phyloP scores from a whole-genome alignment of 2,888 invertebrate genomes.

The Eustalomyia histrio region DNA sequence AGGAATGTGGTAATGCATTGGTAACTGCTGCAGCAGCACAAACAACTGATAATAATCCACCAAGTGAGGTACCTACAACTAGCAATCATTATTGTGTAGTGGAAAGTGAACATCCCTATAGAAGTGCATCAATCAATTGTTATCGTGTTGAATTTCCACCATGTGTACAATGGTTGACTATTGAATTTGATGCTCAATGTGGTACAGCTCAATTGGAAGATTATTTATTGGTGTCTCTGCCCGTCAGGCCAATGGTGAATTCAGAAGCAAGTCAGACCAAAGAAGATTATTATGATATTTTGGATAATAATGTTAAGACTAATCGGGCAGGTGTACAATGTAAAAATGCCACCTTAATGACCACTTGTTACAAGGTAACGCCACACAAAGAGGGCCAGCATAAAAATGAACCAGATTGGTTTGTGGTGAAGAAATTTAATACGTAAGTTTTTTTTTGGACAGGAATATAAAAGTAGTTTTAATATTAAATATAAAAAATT shows the following conservation, averaged over 20 bases:
- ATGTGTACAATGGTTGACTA: conserved; percentile 92
- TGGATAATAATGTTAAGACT: conserved; percentile 75
- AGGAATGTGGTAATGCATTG: conserved; percentile 43
- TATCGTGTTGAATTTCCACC: conserved; percentile 93
- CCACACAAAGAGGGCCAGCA: conserved; percentile 30
- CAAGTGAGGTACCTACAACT: conserved; percentile 81
- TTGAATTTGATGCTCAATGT: conserved; percentile 96
- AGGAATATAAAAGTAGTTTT: background rate
- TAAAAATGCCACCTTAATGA: conserved; percentile 72
- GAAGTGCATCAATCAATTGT: conserved; percentile 90
- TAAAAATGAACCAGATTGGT: conserved; percentile 80
- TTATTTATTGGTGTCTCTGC: conserved; percentile 87
- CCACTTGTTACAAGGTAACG: conserved; percentile 69
- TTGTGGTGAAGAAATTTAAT: conserved; percentile 84
- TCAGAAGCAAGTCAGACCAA: conserved; percentile 58
- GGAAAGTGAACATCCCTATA: conserved; percentile 98
- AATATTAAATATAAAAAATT: background rate
- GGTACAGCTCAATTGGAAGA: conserved; percentile 97
- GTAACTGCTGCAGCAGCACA: conserved; percentile 41
- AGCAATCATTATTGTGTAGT: conserved; percentile 94
- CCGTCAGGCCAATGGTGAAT: conserved; percentile 76
- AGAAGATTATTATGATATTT: conserved; percentile 76
- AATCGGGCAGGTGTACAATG: conserved; percentile 66
- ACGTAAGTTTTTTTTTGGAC: conserved; percentile 78
- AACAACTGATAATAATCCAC: conserved; percentile 51